phyloP scores from a whole-genome alignment of 1,140 invertebrate species.

The Tenebrio molitor region DNA sequence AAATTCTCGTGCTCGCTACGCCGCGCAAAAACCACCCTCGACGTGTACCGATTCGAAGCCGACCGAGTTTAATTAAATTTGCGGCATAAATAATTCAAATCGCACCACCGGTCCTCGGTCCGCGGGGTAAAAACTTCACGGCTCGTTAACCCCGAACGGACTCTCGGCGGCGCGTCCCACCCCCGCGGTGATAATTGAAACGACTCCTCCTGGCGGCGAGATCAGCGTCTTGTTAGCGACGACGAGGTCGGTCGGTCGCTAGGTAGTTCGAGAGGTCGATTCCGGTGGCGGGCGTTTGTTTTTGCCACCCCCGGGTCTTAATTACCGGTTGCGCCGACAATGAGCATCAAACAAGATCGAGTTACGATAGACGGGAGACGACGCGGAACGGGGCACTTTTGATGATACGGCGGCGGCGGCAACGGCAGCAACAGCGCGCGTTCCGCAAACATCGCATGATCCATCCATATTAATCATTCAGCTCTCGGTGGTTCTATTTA shows the following conservation, averaged over 20 bases:
- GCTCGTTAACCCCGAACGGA: conserved; percentile 38
- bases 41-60: background rate
- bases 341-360: conserved; percentile 34
- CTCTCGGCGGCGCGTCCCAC: background rate
- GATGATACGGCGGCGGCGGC: conserved; percentile 36
- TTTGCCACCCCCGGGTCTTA: conserved; percentile 17
- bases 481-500: conserved; percentile 50
- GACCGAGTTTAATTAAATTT: conserved; percentile 41
- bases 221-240: background rate
- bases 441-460: conserved; percentile 44
- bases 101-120: background rate
- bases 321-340: conserved; percentile 32
- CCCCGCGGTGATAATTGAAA: no score
- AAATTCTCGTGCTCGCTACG: background rate
- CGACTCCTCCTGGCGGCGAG: background rate
- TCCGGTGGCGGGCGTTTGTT: background rate
- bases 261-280: background rate
- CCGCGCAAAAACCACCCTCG: conserved; percentile 11
- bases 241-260: no score
- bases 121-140: conserved; percentile 24
- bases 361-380: conserved; percentile 1
- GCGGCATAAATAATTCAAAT: conserved; percentile 45
- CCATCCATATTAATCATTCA: conserved; percentile 57
- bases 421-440: conserved; percentile 18
- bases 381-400: conserved; percentile 41